These are phyloP conservation scores for Valencia hispanica DNA, from an alignment of 2,797 vertebrate genomes.

Conservation along the genomic window DNA sequence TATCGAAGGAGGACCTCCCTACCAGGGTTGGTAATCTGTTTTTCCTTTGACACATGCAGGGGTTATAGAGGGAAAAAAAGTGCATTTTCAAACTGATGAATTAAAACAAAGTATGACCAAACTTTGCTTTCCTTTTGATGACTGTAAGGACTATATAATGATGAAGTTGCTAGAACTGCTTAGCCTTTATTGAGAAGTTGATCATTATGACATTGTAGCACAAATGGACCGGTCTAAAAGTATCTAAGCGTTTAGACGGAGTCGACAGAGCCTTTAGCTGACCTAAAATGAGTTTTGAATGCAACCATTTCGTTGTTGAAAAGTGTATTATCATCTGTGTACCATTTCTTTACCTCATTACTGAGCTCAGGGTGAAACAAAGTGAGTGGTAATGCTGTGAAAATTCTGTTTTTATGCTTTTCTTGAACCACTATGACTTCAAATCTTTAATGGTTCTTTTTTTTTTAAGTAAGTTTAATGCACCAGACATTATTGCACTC, in stretches of 20 bases:
- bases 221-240: neutral
- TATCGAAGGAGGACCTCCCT: neutral
- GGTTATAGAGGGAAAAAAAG: neutral
- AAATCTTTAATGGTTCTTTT: constrained; percentile 14
- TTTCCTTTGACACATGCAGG: neutral
- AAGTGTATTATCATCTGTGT: constrained; percentile 3
- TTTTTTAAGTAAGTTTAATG: constrained; percentile 37
- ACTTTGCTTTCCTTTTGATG: neutral
- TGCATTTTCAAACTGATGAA: neutral
- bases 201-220: neutral
- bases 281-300: neutral
- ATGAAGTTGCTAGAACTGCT: neutral
- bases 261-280: neutral
- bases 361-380: constrained; percentile 10
- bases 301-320: neutral
- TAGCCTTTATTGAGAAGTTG: neutral
- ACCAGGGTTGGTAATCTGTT: neutral
- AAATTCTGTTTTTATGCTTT: constrained; percentile 8
- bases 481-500: constrained; percentile 33
- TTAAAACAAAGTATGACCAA: neutral
- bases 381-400: constrained; percentile 13
- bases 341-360: constrained; percentile 11
- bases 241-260: constrained; percentile 1
- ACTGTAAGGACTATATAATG: neutral
- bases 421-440: constrained; percentile 15